These are phyloP conservation scores for Amiota minor DNA, from an alignment of 2,888 invertebrate species.

Conservation along the genomic window DNA sequence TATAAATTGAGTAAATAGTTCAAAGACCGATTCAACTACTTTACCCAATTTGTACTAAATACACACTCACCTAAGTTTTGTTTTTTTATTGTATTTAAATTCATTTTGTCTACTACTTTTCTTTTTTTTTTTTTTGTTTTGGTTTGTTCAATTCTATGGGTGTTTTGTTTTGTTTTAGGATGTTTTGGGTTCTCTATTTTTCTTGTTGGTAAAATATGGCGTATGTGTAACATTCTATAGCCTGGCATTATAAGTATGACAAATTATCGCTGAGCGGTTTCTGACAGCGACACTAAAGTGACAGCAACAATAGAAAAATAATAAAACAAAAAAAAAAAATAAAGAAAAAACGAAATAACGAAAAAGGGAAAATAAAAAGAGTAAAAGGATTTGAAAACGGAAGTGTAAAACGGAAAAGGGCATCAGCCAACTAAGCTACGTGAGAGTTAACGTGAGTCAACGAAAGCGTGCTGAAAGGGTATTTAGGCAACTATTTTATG, in stretches of 20 bases:
- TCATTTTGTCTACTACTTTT: background rate
- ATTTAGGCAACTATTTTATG: too few species aligned
- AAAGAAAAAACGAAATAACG: too few species aligned
- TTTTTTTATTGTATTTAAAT: background rate
- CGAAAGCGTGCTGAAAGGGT: too few species aligned
- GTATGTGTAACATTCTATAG: constrained; percentile 3
- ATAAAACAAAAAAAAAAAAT: too few species aligned
- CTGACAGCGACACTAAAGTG: constrained; percentile 12
- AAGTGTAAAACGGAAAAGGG: too few species aligned
- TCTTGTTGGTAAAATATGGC: background rate
- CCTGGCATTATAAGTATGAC: constrained; percentile 8
- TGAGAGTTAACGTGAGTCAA: too few species aligned
- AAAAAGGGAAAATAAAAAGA: too few species aligned
- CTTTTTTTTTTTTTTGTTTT: background rate
- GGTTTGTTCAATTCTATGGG: background rate
- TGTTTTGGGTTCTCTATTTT: background rate
- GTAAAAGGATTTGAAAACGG: too few species aligned
- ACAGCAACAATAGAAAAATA: background rate
- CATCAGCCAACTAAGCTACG: too few species aligned
- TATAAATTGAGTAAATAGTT: background rate
- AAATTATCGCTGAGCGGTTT: constrained; percentile 15
- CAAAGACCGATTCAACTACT: background rate
- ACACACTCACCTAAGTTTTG: background rate
- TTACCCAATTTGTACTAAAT: background rate
- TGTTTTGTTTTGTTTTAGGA: background rate